Evolutionary conservation across 2,113 vertebrate genomes (phyloP).

Genomic region (Psittacus erithacus): DNA sequence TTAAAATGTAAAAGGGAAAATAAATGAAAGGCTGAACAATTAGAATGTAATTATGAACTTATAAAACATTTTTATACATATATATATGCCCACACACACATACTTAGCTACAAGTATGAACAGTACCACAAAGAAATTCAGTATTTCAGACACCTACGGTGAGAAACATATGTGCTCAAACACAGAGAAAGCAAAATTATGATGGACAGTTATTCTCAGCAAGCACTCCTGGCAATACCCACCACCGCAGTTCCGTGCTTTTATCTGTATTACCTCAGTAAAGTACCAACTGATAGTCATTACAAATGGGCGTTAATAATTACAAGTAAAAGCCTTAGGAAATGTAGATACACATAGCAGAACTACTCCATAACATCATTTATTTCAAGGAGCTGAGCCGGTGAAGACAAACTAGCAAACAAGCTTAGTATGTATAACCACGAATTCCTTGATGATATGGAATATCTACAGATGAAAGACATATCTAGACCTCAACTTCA

Average conservation of each 20-base stretch:
- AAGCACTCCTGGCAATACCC: neutral
- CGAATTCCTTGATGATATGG: neutral
- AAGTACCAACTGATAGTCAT: conserved; percentile 19
- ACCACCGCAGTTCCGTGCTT: neutral
- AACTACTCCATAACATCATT: neutral
- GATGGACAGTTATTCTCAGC: neutral
- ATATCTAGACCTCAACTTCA: neutral
- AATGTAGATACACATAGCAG: neutral
- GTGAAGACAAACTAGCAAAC: conserved; percentile 8
- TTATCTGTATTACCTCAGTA: conserved; percentile 10
- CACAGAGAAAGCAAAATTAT: neutral
- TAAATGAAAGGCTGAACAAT: conserved; percentile 29
- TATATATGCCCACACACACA: neutral
- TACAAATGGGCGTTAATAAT: conserved; percentile 51
- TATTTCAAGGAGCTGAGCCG: neutral
- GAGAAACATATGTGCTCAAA: neutral
- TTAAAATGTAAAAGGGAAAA: conserved; percentile 40
- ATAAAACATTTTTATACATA: neutral
- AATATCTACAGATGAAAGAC: neutral
- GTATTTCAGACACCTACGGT: neutral
- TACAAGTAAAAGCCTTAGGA: conserved; percentile 28
- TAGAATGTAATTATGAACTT: conserved; percentile 27
- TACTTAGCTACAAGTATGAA: neutral
- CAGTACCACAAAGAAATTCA: neutral
- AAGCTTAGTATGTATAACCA: neutral